Evolutionary conservation across 2,113 vertebrate species (phyloP).

Genomic region (Pelusios castaneus): DNA sequence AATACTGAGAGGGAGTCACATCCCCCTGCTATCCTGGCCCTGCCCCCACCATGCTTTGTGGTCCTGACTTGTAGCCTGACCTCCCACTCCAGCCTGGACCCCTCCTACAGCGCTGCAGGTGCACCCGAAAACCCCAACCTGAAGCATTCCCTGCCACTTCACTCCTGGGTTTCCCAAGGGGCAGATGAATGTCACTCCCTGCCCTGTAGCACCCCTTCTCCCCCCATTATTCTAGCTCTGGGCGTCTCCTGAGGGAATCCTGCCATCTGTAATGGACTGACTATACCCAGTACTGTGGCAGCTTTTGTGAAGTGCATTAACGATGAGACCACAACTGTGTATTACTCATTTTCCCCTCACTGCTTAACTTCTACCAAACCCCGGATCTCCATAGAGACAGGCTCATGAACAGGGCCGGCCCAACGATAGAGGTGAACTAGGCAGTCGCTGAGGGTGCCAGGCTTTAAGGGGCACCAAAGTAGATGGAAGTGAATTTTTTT

Average conservation of each 20-base stretch:
- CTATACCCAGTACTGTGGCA: neutral
- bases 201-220: rapidly evolving
- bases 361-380: neutral
- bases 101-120: no score
- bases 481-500: no score
- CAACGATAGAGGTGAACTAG: no score
- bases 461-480: no score
- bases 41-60: neutral
- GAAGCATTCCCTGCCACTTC: neutral
- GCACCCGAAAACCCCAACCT: no score
- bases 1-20: neutral
- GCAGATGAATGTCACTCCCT: neutral
- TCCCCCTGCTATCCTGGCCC: neutral
- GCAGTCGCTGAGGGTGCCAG: no score
- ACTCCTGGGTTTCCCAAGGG: neutral
- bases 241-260: neutral
- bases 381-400: neutral
- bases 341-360: neutral
- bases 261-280: neutral
- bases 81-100: no score
- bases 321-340: neutral
- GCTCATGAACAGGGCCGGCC: no score
- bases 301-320: neutral
- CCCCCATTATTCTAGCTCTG: neutral
- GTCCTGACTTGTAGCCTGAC: no score